A percentile compares a stretch with the other conserved stretches of the same genome.
Evolutionary conservation across 2,888 invertebrate species (phyloP).

Genomic region (Folsomia candida): DNA sequence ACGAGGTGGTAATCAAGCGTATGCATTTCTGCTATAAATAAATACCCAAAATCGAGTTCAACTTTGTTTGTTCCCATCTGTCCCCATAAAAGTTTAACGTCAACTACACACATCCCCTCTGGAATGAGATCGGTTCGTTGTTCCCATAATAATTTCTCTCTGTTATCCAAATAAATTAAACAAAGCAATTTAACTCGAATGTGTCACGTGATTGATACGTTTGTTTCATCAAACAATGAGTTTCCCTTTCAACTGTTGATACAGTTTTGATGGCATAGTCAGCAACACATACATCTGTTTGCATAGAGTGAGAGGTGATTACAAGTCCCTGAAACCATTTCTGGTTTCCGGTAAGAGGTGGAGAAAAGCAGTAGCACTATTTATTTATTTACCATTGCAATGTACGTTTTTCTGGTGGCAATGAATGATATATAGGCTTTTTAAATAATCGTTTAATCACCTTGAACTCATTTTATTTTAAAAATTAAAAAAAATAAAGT

Average conservation of each 20-base stretch:
- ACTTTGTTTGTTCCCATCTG: no score
- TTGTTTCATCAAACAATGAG: neutral
- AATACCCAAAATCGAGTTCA: no score
- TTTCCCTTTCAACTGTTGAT: neutral
- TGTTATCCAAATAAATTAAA: neutral
- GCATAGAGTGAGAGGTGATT: no score
- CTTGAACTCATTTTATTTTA: neutral
- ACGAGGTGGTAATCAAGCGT: no score
- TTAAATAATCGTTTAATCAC: neutral
- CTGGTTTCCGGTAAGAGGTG: neutral
- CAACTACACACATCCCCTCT: no score
- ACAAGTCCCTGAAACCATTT: slow-evolving; percentile 2
- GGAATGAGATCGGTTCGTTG: neutral
- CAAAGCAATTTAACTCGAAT: no score
- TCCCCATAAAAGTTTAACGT: no score
- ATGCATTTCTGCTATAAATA: no score
- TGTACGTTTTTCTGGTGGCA: neutral
- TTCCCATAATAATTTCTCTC: neutral
- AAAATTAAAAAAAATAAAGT: no score
- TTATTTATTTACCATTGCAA: no score
- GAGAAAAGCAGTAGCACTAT: no score
- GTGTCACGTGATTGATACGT: neutral
- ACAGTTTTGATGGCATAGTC: neutral
- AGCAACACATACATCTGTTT: neutral
- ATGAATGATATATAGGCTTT: neutral